These are phyloP conservation scores for Larimichthys crocea DNA, from an alignment of 2,113 vertebrate species.

Conservation along the genomic window DNA sequence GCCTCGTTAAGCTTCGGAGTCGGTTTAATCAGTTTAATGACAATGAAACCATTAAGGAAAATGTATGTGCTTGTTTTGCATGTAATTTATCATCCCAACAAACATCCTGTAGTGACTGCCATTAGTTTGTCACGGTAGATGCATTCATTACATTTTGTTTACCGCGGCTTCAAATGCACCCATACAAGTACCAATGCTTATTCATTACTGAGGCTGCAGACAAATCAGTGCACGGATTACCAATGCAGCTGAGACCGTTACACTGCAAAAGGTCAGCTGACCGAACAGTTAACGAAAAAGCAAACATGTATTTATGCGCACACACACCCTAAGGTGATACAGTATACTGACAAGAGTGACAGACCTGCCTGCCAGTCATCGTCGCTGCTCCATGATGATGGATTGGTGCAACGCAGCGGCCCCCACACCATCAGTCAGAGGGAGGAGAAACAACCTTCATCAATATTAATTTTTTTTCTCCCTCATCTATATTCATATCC, in stretches of 20 bases:
- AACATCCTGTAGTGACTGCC: constrained; percentile 24
- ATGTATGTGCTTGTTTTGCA: constrained; percentile 50
- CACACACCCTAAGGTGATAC: neutral
- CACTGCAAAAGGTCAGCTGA: constrained; percentile 5
- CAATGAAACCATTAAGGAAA: constrained; percentile 50
- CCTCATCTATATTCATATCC: constrained; percentile 74
- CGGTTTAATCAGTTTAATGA: constrained; percentile 62
- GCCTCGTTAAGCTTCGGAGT: constrained; percentile 48
- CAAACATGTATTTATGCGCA: neutral
- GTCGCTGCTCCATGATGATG: constrained; percentile 42
- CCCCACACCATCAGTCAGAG: constrained; percentile 57
- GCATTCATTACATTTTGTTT: constrained; percentile 52
- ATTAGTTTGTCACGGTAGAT: constrained; percentile 35
- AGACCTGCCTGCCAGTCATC: constrained; percentile 57
- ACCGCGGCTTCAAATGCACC: constrained; percentile 23
- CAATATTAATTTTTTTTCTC: constrained; percentile 68
- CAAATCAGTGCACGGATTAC: constrained; percentile 7
- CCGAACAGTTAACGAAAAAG: neutral
- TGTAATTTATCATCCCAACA: constrained; percentile 59
- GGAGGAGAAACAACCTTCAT: constrained; percentile 67
- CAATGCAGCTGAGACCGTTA: neutral
- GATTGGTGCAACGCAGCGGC: constrained; percentile 65
- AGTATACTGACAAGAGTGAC: constrained; percentile 16
- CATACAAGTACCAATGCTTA: neutral
- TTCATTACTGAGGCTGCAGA: constrained; percentile 25